A percentile compares a stretch with the other conserved stretches of the same genome.
Evolutionary conservation across 2,797 vertebrate species (phyloP).

Genomic region (Scarus forsteni): DNA sequence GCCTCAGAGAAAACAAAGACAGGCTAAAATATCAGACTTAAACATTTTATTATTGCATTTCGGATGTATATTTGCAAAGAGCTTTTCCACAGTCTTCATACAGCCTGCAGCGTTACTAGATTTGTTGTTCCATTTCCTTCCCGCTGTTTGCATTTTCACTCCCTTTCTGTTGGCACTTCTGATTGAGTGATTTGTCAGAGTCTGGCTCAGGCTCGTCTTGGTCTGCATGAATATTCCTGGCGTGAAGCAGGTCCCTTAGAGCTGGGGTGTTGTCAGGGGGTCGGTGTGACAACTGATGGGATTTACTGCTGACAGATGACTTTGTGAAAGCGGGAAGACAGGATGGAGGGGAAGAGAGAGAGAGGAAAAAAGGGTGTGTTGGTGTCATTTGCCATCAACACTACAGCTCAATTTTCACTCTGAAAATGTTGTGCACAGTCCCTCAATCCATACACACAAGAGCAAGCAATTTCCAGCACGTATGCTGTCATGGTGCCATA

Average conservation of each 20-base stretch:
- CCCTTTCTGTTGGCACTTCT: constrained; percentile 45
- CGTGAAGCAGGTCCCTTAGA: constrained; percentile 49
- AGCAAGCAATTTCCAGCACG: no score
- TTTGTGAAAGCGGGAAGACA: constrained; percentile 49
- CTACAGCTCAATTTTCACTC: constrained; percentile 54
- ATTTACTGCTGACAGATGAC: constrained; percentile 76
- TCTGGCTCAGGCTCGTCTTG: constrained; percentile 34
- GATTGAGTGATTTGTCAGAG: constrained; percentile 71
- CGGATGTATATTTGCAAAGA: not conserved
- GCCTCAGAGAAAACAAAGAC: no score
- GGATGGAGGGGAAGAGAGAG: not conserved
- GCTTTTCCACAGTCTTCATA: not conserved
- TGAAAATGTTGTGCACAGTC: constrained; percentile 2
- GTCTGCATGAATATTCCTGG: constrained; percentile 74
- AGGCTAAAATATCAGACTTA: no score
- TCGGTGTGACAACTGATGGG: constrained; percentile 67
- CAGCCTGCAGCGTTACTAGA: not conserved
- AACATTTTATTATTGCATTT: no score
- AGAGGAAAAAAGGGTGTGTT: not conserved
- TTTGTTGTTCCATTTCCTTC: constrained; percentile 15
- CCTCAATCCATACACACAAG: not conserved
- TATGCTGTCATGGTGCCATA: no score
- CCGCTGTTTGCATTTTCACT: constrained; percentile 22
- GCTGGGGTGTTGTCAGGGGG: constrained; percentile 50
- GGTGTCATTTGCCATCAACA: constrained; percentile 36